A percentile compares a stretch with the other conserved stretches of the same genome.
These are phyloP conservation scores for Onthophagus taurus DNA, from an alignment of 1,140 invertebrate genomes.

Conservation along the genomic window DNA sequence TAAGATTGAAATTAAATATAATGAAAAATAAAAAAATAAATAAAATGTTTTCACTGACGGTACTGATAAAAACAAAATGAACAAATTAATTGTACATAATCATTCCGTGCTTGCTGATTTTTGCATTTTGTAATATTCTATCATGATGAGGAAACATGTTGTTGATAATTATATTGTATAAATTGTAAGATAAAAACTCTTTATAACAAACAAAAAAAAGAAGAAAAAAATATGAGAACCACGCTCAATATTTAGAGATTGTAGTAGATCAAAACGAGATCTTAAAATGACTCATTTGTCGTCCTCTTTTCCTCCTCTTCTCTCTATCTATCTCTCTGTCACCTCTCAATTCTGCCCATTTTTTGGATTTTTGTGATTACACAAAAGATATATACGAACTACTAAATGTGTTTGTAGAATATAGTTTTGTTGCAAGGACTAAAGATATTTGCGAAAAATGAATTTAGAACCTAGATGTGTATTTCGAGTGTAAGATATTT, in stretches of 20 bases:
- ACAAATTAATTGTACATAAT: conserved; percentile 9
- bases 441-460: conserved; percentile 14
- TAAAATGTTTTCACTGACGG: conserved; percentile 4
- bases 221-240: neutral
- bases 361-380: conserved; percentile 9
- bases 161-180: conserved; percentile 11
- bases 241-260: conserved; percentile 8
- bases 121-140: conserved; percentile 12
- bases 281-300: no score
- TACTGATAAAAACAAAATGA: neutral
- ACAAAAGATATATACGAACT: no score
- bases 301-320: no score
- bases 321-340: conserved; percentile 6
- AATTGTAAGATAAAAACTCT: conserved; percentile 14
- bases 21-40: neutral
- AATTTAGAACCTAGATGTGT: conserved; percentile 36
- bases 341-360: neutral
- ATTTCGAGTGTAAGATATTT: conserved; percentile 40
- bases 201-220: conserved; percentile 2
- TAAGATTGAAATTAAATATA: conserved; percentile 1
- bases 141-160: conserved; percentile 4
- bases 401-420: conserved; percentile 34
- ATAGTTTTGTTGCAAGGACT: conserved; percentile 28
- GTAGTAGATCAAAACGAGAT: no score
- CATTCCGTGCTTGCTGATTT: conserved; percentile 10